phyloP scores from a whole-genome alignment of 1,140 invertebrate genomes.

The Bombyx mandarina region DNA sequence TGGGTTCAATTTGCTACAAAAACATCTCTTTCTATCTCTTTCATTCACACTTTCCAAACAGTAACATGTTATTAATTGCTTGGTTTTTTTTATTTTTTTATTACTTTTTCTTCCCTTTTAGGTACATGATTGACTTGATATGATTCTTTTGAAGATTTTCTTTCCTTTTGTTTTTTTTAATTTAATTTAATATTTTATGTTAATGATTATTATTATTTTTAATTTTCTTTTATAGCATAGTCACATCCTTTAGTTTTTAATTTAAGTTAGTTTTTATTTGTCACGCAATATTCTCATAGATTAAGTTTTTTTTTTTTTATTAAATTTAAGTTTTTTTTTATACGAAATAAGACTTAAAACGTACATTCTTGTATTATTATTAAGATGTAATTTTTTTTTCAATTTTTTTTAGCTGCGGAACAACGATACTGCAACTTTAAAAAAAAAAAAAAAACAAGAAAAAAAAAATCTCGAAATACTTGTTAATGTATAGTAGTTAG shows the following conservation, averaged over 20 bases:
- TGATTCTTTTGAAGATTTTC: no score
- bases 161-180: constrained; percentile 17
- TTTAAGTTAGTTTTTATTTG: constrained; percentile 18
- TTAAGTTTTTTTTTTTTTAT: constrained; percentile 33
- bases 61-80: constrained; percentile 13
- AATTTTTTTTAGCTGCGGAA: constrained; percentile 38
- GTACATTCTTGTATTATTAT: no score
- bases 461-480: background rate
- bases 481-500: background rate
- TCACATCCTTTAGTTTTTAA: background rate
- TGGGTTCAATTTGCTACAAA: background rate
- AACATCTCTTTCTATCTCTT: constrained; percentile 15
- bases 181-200: background rate
- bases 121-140: constrained; percentile 58
- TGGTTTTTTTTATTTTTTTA: constrained; percentile 21
- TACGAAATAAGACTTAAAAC: no score
- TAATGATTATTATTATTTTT: constrained; percentile 13
- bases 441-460: constrained; percentile 1
- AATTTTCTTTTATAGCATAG: constrained; percentile 10
- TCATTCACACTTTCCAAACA: background rate
- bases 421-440: constrained; percentile 52
- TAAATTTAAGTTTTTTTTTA: constrained; percentile 25
- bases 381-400: background rate
- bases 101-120: constrained; percentile 30
- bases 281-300: constrained; percentile 24